Evolutionary conservation across 2,797 vertebrate species (phyloP).

Genomic region (Aplochiton taeniatus): DNA sequence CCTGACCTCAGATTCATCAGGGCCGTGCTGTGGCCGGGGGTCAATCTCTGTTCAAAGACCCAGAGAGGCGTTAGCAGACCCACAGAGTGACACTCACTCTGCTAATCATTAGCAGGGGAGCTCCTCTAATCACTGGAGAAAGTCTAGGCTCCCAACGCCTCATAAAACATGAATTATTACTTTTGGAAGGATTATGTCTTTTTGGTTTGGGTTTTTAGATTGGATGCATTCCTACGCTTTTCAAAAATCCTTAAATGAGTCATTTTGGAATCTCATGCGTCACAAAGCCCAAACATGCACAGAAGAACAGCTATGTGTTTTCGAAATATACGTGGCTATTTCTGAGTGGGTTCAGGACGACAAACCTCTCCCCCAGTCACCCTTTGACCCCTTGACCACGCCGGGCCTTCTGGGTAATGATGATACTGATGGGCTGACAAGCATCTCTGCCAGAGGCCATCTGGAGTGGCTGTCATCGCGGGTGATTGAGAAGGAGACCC

Average conservation of each 20-base stretch:
- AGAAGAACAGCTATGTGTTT: neutral
- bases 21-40: slow-evolving; percentile 50
- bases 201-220: too few species aligned
- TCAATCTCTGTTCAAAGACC: slow-evolving; percentile 63
- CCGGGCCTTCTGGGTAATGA: slow-evolving; percentile 71
- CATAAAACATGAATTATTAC: too few species aligned
- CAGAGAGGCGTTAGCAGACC: slow-evolving; percentile 33
- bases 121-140: too few species aligned
- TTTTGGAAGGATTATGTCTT: too few species aligned
- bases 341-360: slow-evolving; percentile 51
- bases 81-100: too few species aligned
- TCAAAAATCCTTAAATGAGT: too few species aligned
- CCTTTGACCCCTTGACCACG: slow-evolving; percentile 70
- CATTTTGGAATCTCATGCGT: too few species aligned
- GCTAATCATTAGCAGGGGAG: too few species aligned
- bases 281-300: slow-evolving; percentile 9
- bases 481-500: slow-evolving; percentile 77
- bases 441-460: slow-evolving; percentile 73
- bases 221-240: too few species aligned
- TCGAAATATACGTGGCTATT: too few species aligned
- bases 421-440: slow-evolving; percentile 75
- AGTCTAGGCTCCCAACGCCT: too few species aligned
- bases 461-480: slow-evolving; percentile 73
- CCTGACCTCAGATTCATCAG: slow-evolving; percentile 63
- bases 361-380: slow-evolving; percentile 53